These are phyloP conservation scores for Aythya baeri DNA, from an alignment of 2,113 vertebrate species.

Conservation along the genomic window DNA sequence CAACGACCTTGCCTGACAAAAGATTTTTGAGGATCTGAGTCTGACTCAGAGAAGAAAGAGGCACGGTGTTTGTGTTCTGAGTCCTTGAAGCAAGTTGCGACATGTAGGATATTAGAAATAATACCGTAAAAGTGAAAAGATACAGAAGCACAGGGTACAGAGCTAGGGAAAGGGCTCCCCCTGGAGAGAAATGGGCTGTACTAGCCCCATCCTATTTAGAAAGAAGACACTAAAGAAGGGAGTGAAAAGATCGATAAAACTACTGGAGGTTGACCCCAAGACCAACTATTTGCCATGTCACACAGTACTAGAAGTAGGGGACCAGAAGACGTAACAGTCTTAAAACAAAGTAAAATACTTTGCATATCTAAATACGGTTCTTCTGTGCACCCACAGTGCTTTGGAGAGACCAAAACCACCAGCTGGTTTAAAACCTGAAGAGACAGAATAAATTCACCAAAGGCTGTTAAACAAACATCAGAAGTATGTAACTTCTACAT, in stretches of 20 bases:
- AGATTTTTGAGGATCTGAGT: background rate
- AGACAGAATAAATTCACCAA: background rate
- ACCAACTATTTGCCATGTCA: background rate
- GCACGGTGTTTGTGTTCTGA: background rate
- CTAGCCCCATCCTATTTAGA: background rate
- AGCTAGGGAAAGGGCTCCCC: background rate
- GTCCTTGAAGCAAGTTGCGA: background rate
- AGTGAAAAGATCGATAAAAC: background rate
- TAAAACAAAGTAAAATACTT: background rate
- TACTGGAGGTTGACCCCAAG: background rate
- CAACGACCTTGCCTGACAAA: background rate
- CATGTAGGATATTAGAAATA: background rate
- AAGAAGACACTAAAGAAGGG: background rate
- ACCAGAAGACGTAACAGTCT: background rate
- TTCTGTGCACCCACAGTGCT: background rate
- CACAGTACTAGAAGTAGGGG: background rate
- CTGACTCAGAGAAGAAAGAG: background rate
- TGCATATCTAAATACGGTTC: background rate
- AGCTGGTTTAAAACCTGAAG: background rate
- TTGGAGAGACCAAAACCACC: background rate
- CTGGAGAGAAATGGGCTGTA: rapidly evolving
- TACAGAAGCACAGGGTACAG: background rate
- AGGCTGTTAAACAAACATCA: background rate
- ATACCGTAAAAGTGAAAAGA: background rate
- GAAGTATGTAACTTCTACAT: background rate